These are phyloP conservation scores for Plotosus lineatus DNA, from an alignment of 2,113 vertebrate genomes.

Conservation along the genomic window DNA sequence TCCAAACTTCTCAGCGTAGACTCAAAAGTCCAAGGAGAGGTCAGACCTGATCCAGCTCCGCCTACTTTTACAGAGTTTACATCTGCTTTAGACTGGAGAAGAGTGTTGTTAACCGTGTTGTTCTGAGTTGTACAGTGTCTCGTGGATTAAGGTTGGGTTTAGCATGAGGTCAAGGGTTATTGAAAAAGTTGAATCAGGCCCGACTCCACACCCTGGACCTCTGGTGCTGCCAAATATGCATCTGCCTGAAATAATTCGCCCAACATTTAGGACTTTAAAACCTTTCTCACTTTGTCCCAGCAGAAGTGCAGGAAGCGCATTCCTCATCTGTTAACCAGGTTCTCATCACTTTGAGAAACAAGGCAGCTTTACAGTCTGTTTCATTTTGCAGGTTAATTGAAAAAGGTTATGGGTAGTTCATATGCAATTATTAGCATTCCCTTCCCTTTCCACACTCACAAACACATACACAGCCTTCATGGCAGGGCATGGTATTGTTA, in stretches of 20 bases:
- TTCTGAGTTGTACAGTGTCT: background rate
- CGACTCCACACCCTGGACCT: background rate
- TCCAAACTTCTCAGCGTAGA: rapidly evolving
- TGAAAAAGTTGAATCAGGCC: background rate
- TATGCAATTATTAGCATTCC: too few species aligned
- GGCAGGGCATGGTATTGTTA: too few species aligned
- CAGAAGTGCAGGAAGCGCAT: background rate
- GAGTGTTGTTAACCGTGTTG: background rate
- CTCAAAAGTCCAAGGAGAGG: background rate
- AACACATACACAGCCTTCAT: too few species aligned
- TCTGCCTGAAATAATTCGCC: background rate
- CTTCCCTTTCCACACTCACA: too few species aligned
- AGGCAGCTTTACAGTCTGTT: too few species aligned
- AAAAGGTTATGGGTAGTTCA: too few species aligned
- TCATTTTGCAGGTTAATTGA: too few species aligned
- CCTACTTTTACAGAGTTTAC: background rate
- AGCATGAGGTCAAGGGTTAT: background rate
- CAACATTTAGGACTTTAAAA: background rate
- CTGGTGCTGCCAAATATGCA: conserved; percentile 15
- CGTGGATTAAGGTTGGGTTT: background rate
- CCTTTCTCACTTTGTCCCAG: background rate
- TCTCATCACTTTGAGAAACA: background rate
- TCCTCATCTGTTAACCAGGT: background rate
- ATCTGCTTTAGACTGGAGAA: background rate
- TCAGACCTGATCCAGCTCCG: background rate